A percentile compares a stretch with the other conserved stretches of the same genome.
Conservation (phyloP, 2,113 vertebrate genomes). For the Pitta sordida region DNA sequence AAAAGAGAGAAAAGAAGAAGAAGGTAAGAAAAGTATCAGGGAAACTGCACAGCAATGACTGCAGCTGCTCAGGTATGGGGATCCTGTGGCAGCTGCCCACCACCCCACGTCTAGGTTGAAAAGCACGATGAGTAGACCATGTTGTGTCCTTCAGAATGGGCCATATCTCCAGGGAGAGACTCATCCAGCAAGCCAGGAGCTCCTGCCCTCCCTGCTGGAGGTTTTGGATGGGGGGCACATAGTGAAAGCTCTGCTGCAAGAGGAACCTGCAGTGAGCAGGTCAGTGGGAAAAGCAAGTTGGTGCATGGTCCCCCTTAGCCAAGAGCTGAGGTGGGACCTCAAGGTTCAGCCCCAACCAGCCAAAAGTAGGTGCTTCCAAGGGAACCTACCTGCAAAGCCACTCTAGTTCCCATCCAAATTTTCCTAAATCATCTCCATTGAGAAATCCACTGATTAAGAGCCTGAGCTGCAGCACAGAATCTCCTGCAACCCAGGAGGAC, state of each 20-base stretch:
- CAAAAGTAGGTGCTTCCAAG: not conserved
- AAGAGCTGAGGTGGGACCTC: not conserved
- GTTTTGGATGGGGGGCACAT: fast-evolving
- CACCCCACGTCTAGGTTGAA: not conserved
- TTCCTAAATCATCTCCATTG: not conserved
- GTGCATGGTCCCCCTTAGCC: fast-evolving
- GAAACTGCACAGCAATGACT: not conserved
- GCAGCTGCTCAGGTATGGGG: not conserved
- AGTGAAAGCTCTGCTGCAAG: not conserved
- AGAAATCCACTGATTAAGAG: not conserved
- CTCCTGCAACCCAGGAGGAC: not conserved
- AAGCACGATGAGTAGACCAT: fast-evolving
- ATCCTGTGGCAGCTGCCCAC: not conserved
- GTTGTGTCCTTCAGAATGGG: not conserved
- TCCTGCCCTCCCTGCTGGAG: not conserved
- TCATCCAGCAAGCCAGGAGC: not conserved
- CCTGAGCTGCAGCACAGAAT: not conserved
- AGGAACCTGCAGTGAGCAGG: not conserved
- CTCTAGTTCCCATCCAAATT: not conserved
- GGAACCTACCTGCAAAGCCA: not conserved
- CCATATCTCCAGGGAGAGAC: not conserved
- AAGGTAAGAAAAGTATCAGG: not conserved
- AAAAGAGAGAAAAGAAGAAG: slow-evolving; percentile 4
- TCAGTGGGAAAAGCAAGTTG: not conserved
- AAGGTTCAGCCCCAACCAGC: not conserved